Conservation (phyloP, 2,797 vertebrate genomes). For the Catamblyrhynchus diadema region DNA sequence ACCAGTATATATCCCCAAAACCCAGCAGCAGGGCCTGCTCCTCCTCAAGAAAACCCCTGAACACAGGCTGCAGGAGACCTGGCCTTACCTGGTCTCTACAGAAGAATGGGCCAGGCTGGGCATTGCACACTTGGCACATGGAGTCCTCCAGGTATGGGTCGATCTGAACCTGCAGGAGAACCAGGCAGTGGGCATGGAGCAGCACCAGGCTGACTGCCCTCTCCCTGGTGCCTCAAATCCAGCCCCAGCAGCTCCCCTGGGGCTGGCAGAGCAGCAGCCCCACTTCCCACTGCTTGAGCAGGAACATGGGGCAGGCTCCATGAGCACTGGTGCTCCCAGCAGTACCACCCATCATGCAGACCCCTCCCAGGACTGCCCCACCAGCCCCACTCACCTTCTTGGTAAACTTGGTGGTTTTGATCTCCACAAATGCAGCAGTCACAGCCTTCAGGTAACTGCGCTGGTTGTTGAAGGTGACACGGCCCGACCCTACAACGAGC, state of each 20-base stretch:
- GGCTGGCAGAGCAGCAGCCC: not conserved
- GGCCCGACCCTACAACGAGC: slow-evolving; percentile 86
- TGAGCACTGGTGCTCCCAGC: fast-evolving
- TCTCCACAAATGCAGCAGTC: slow-evolving; percentile 95
- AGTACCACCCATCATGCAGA: fast-evolving
- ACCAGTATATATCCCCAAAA: too few species aligned
- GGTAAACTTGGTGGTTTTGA: slow-evolving; percentile 98
- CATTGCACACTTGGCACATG: slow-evolving; percentile 93
- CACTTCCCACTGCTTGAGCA: too few species aligned
- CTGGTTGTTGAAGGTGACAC: slow-evolving; percentile 98
- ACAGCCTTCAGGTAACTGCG: slow-evolving; percentile 98
- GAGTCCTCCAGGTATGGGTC: slow-evolving; percentile 98
- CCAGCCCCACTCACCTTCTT: slow-evolving; percentile 84
- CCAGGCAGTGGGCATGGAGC: fast-evolving
- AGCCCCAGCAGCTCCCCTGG: not conserved
- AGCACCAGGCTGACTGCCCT: too few species aligned
- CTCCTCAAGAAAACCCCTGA: fast-evolving
- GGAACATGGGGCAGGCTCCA: fast-evolving
- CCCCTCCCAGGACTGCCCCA: fast-evolving
- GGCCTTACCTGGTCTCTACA: slow-evolving; percentile 92
- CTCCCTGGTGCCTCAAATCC: not conserved
- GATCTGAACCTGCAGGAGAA: slow-evolving; percentile 88
- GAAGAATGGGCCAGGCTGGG: slow-evolving; percentile 96
- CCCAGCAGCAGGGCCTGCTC: not conserved
- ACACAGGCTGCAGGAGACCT: not conserved